A percentile compares a stretch with the other conserved stretches of the same genome.
Evolutionary conservation across 2,113 vertebrate genomes (phyloP).

Genomic region (Gallinago undulata): DNA sequence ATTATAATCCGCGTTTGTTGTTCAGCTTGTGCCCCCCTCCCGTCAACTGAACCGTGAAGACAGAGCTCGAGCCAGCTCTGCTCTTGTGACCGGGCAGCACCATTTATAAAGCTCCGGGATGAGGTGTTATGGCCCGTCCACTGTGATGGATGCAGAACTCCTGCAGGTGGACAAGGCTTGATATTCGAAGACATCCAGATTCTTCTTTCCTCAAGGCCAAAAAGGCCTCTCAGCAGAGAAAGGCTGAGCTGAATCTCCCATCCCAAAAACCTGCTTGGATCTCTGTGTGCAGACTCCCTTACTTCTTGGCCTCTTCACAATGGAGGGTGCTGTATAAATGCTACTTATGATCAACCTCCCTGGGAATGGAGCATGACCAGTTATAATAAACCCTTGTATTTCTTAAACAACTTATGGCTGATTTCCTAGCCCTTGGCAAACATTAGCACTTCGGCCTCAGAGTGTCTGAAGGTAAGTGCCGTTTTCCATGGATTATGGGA

Average conservation of each 20-base stretch:
- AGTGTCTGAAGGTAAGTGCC: neutral
- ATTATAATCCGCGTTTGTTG: slow-evolving; percentile 28
- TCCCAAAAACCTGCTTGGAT: neutral
- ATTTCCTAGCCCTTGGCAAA: neutral
- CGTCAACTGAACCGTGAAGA: neutral
- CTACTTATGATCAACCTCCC: neutral
- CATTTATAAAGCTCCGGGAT: neutral
- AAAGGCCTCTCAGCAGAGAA: neutral
- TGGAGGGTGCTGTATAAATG: neutral
- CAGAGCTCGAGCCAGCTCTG: neutral
- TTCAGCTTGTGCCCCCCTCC: neutral
- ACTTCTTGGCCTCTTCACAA: neutral
- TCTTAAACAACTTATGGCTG: neutral
- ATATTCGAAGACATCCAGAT: neutral
- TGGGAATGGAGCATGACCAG: neutral
- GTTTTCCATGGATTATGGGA: neutral
- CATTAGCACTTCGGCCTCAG: neutral
- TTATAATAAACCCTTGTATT: neutral
- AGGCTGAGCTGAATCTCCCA: neutral
- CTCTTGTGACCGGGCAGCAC: neutral
- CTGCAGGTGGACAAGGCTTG: neutral
- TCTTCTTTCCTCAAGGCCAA: neutral
- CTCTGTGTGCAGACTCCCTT: neutral
- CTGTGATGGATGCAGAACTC: neutral
- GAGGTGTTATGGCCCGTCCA: neutral